Evolutionary conservation across 2,888 invertebrate genomes (phyloP).

Genomic region (Mesopsocus fuscifrons): DNA sequence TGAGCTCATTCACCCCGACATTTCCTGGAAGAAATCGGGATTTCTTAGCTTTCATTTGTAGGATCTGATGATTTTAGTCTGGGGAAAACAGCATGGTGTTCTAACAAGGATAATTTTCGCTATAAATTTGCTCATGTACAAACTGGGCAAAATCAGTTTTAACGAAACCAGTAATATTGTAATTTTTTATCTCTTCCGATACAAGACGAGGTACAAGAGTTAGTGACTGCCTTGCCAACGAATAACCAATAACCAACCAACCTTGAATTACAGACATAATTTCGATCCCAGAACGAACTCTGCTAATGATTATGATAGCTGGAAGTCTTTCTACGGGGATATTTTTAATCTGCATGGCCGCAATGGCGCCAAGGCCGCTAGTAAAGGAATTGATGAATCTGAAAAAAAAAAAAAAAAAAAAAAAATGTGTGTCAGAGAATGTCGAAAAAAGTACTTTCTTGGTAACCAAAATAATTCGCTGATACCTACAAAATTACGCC

Average conservation of each 20-base stretch:
- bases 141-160: slow-evolving; percentile 11
- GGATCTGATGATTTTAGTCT: too few species aligned
- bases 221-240: too few species aligned
- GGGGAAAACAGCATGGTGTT: too few species aligned
- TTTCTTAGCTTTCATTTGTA: too few species aligned
- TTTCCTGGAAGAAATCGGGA: slow-evolving; percentile 35
- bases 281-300: slow-evolving; percentile 73
- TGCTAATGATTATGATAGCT: slow-evolving; percentile 72
- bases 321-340: slow-evolving; percentile 77
- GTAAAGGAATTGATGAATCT: slow-evolving; percentile 60
- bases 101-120: too few species aligned
- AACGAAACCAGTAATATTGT: slow-evolving; percentile 9
- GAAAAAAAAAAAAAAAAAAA: slow-evolving; percentile 15
- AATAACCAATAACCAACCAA: slow-evolving; percentile 25
- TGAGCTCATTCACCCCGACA: slow-evolving; percentile 73
- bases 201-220: too few species aligned
- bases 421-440: background rate
- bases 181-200: too few species aligned
- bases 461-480: slow-evolving; percentile 3
- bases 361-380: slow-evolving; percentile 59
- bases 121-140: too few species aligned
- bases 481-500: too few species aligned
- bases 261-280: slow-evolving; percentile 81
- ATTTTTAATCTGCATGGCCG: slow-evolving; percentile 65
- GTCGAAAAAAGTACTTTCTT: slow-evolving; percentile 10